These are phyloP conservation scores for Wasmannia auropunctata DNA, from an alignment of 1,140 invertebrate genomes.

Conservation along the genomic window DNA sequence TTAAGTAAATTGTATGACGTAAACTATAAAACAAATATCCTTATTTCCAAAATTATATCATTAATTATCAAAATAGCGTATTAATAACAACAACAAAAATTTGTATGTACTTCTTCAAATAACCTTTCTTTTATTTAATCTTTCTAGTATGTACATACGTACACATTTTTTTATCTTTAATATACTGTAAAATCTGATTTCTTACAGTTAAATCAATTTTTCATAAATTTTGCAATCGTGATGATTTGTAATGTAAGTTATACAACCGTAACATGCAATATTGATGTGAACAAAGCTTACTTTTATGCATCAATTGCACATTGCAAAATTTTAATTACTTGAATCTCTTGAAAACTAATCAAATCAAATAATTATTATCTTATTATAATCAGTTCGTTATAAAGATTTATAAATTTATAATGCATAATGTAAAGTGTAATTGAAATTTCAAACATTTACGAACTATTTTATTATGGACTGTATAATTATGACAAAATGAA, in stretches of 20 bases:
- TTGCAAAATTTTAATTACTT: constrained; percentile 5
- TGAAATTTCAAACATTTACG: not conserved
- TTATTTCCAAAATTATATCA: not conserved
- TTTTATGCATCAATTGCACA: not conserved
- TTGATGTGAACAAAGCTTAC: not conserved
- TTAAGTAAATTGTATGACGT: not conserved
- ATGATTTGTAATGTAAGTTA: not conserved
- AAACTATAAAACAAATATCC: not conserved
- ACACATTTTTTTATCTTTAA: not conserved
- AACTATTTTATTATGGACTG: no score
- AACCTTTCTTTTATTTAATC: not conserved
- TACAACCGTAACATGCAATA: not conserved
- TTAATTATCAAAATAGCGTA: no score
- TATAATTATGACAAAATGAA: not conserved
- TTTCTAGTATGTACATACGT: not conserved
- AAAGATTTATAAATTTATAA: not conserved
- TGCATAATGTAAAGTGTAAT: not conserved
- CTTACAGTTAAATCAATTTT: not conserved
- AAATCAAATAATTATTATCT: not conserved
- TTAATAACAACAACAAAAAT: not conserved
- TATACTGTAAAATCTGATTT: not conserved
- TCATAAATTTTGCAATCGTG: not conserved
- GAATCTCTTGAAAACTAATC: not conserved
- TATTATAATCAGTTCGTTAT: not conserved
- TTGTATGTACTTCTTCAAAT: not conserved